These are phyloP conservation scores for Psilopogon haemacephalus DNA, from an alignment of 2,113 vertebrate species.

Conservation along the genomic window DNA sequence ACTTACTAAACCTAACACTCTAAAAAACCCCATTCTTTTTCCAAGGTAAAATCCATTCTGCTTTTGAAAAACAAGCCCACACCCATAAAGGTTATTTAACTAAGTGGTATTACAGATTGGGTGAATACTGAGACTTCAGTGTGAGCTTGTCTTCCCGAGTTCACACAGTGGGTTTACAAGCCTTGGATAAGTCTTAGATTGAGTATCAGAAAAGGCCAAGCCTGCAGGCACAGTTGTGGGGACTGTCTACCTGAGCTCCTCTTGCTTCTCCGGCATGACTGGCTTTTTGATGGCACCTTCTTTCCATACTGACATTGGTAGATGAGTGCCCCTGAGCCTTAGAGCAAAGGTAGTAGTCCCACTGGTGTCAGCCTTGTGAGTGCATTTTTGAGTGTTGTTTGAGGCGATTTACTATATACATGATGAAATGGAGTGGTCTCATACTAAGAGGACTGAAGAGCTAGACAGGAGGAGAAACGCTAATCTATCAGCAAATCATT, in stretches of 20 bases:
- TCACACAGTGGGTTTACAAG: not conserved
- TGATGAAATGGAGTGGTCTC: not conserved
- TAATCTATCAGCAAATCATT: not conserved
- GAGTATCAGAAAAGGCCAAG: not conserved
- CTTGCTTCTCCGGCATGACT: not conserved
- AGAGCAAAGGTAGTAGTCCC: not conserved
- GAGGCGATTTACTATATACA: not conserved
- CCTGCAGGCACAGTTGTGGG: rapidly evolving
- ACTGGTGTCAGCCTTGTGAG: not conserved
- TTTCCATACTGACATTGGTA: not conserved
- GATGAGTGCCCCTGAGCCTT: rapidly evolving
- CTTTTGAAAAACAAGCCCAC: not conserved
- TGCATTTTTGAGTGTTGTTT: not conserved
- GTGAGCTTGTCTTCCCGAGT: not conserved
- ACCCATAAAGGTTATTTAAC: not conserved
- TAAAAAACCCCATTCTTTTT: not conserved
- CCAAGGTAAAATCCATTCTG: not conserved
- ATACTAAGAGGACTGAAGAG: not conserved
- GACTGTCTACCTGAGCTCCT: not conserved
- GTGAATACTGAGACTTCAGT: not conserved
- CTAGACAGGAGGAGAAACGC: not conserved
- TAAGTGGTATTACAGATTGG: not conserved
- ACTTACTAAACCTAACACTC: rapidly evolving
- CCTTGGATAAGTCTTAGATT: not conserved
- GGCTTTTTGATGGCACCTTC: not conserved